Base-by-base conservation (phyloP, 2,113 vertebrate species). In the Grantiella picta region DNA sequence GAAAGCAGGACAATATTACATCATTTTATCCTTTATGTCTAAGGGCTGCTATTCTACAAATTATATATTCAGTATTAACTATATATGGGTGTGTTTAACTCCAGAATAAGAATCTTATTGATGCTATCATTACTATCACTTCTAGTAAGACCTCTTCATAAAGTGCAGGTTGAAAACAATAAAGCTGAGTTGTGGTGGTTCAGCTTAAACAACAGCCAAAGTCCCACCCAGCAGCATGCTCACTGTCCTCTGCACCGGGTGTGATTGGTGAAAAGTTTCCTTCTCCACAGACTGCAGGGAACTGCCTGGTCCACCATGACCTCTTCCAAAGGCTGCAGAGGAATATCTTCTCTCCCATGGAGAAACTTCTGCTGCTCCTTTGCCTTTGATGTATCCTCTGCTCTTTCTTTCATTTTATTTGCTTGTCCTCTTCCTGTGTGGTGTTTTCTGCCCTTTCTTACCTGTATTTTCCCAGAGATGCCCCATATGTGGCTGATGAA, bases 141-240 rank as follows among this genome's bases (percentile, higher is more conserved):
- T 9, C 44, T 45, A 73, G 4, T 14, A 47, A 64, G 15, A 59
- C 3, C 10, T 65, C n/a, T 65, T 45, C 61, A 66, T 35, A 57
- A 78, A 81, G 16, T 54, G 10, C 9, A 3, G 1, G 28, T 17
- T 77, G 11, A 65, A 76, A 72, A 56, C 7, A 44, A 17, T 25
- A 85, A n/a, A 7, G 10, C 8, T 56, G 45, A 73, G 71, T 77
- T 6, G 10, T 15, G 3, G 11, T 63, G 9, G 8, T 11, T 56
- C 56, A 36, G 3, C 22, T 85, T 61, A 57, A 49, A 44, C 56
- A 82, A 24, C 27, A 29, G 18, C 36, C 23, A 64, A 47, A 54
- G 5, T 78, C 31, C 16, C 35, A 29, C 21, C 7, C 17, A 78
- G 10, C 3, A 0, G 0, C 19, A 38, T 5, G 2, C 29, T 77